Percentiles rank a stretch among this genome's conserved stretches.
Evolutionary conservation across 2,888 invertebrate species (phyloP).

Genomic region (Junonia oenone): DNA sequence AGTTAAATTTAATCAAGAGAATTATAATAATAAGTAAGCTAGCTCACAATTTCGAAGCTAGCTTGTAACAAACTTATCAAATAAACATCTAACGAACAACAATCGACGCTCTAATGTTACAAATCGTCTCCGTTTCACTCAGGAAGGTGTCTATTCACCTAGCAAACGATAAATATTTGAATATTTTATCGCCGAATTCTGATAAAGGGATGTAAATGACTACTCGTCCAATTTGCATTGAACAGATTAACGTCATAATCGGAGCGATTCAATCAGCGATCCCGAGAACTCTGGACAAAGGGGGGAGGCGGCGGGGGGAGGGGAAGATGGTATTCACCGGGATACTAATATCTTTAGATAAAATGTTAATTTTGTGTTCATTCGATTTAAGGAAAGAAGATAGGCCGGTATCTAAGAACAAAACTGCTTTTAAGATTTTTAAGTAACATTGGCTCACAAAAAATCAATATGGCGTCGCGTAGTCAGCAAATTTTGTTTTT

Average conservation of each 20-base stretch:
- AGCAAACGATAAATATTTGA: conserved; percentile 68
- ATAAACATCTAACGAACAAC: background rate
- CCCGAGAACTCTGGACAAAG: conserved; percentile 56
- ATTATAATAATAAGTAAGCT: no score
- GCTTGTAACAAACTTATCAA: background rate
- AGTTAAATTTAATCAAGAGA: no score
- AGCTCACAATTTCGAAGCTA: no score
- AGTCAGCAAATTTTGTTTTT: background rate
- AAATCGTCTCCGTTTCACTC: conserved; percentile 23
- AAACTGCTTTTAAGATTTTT: conserved; percentile 6
- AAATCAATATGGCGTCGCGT: background rate
- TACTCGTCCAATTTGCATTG: conserved; percentile 77
- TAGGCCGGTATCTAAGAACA: conserved; percentile 36
- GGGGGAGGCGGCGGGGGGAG: conserved; percentile 31
- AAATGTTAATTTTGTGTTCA: conserved; percentile 79
- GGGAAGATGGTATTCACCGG: conserved; percentile 47
- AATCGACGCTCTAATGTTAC: conserved; percentile 16
- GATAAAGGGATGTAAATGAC: conserved; percentile 77
- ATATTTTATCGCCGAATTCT: conserved; percentile 68
- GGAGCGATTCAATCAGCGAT: conserved; percentile 75
- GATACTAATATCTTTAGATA: conserved; percentile 74
- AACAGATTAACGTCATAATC: conserved; percentile 80
- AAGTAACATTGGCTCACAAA: conserved; percentile 7
- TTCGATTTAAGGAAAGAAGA: conserved; percentile 67
- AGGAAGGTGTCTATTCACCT: conserved; percentile 38